phyloP scores from a whole-genome alignment of 53 echinoderm and acorn worm genomes.

The Holothuria leucospilota region DNA sequence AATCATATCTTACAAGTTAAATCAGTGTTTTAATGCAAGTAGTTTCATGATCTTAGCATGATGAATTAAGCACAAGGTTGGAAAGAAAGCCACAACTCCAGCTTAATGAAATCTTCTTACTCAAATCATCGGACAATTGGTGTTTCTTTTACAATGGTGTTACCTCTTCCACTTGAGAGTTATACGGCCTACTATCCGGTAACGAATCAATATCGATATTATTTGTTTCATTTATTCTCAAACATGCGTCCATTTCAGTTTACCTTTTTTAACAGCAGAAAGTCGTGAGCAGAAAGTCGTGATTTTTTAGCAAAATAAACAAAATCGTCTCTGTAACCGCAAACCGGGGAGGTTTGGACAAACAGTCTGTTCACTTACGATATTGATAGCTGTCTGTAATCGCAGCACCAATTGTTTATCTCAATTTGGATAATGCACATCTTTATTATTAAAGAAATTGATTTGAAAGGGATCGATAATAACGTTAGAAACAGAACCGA shows the following conservation, averaged over 20 bases:
- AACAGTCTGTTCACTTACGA: conserved; percentile 33
- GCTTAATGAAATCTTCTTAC: no score
- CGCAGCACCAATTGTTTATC: conserved; percentile 12
- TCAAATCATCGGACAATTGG: no score
- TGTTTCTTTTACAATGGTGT: no score
- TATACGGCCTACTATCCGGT: no score
- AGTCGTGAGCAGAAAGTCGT: conserved; percentile 7
- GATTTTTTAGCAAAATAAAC: conserved; percentile 34
- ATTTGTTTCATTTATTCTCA: conserved; percentile 23
- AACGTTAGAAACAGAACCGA: no score
- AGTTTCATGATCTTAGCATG: no score
- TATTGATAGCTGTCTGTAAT: conserved; percentile 31
- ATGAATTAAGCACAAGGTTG: no score
- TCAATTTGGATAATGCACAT: conserved; percentile 41
- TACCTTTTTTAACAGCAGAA: not conserved
- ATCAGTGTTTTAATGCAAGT: no score
- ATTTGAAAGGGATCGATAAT: not conserved
- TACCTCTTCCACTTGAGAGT: no score
- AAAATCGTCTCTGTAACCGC: conserved; percentile 8
- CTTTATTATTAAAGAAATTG: conserved; percentile 33
- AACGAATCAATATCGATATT: not conserved
- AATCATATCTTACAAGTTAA: no score
- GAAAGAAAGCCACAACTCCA: no score
- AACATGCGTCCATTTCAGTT: conserved; percentile 13
- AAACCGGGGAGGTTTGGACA: conserved; percentile 20